Evolutionary conservation across 2,113 vertebrate species (phyloP).

Genomic region (Spermophilus dauricus): DNA sequence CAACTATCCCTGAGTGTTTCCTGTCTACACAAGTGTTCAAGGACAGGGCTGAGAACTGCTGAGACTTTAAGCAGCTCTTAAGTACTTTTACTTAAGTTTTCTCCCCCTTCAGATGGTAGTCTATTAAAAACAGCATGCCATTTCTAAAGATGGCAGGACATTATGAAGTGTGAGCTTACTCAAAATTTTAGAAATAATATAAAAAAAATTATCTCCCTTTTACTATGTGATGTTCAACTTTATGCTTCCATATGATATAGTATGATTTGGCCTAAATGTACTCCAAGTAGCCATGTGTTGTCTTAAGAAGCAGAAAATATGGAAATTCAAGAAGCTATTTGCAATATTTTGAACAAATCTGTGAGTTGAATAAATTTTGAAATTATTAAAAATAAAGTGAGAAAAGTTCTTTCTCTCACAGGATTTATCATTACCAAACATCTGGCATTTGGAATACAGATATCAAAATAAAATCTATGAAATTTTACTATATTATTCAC

Average conservation of each 20-base stretch:
- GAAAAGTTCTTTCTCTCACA: slow-evolving; percentile 76
- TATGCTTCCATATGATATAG: slow-evolving; percentile 55
- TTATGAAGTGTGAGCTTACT: not conserved
- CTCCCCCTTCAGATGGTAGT: not conserved
- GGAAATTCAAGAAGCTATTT: slow-evolving; percentile 75
- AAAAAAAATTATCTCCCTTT: slow-evolving; percentile 16
- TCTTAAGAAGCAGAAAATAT: slow-evolving; percentile 72
- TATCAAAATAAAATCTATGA: slow-evolving; percentile 78
- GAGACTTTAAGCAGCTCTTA: not conserved
- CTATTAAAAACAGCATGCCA: not conserved
- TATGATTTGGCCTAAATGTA: slow-evolving; percentile 70
- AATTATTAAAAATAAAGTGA: slow-evolving; percentile 84
- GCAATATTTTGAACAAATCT: slow-evolving; percentile 76
- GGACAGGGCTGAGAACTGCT: fast-evolving
- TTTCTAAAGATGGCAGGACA: not conserved
- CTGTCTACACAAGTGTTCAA: not conserved
- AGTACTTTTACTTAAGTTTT: fast-evolving
- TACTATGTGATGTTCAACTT: slow-evolving; percentile 55
- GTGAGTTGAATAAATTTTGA: slow-evolving; percentile 83
- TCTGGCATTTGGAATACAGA: slow-evolving; percentile 79
- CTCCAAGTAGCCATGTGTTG: slow-evolving; percentile 70
- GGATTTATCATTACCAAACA: slow-evolving; percentile 76
- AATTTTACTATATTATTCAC: slow-evolving; percentile 67
- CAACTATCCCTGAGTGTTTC: not conserved
- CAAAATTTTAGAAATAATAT: not conserved